Conservation (phyloP, 1,140 invertebrate genomes). For the Palaemon carinicauda region DNA sequence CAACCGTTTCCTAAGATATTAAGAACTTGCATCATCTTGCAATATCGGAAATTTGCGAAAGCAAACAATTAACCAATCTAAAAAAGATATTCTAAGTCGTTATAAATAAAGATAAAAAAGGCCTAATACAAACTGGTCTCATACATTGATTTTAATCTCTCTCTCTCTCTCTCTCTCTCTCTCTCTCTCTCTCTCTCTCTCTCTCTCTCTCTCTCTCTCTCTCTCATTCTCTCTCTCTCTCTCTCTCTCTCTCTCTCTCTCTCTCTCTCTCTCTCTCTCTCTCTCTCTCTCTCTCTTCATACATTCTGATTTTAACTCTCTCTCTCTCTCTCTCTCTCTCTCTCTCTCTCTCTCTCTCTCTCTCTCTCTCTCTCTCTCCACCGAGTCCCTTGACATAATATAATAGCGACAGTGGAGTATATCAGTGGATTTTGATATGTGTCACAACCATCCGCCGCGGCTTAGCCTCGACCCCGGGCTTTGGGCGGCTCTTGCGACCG, state of each 20-base stretch:
- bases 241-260: background rate
- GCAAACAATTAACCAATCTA: too few species aligned
- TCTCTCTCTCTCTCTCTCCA: background rate
- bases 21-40: too few species aligned
- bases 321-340: background rate
- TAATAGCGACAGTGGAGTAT: background rate
- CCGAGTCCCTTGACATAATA: background rate
- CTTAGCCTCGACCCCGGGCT: background rate
- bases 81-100: too few species aligned
- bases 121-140: too few species aligned
- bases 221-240: too few species aligned
- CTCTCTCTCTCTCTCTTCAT: background rate
- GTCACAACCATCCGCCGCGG: slow-evolving; percentile 5
- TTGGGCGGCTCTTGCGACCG: background rate
- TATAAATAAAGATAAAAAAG: too few species aligned
- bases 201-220: too few species aligned
- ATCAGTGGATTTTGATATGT: slow-evolving; percentile 21
- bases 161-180: background rate
- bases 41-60: too few species aligned
- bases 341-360: background rate
- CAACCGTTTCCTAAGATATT: too few species aligned
- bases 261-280: background rate
- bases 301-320: background rate
- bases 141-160: background rate
- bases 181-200: too few species aligned